Conservation (phyloP, 2,113 vertebrate genomes). For the Oryzias melastigma region DNA sequence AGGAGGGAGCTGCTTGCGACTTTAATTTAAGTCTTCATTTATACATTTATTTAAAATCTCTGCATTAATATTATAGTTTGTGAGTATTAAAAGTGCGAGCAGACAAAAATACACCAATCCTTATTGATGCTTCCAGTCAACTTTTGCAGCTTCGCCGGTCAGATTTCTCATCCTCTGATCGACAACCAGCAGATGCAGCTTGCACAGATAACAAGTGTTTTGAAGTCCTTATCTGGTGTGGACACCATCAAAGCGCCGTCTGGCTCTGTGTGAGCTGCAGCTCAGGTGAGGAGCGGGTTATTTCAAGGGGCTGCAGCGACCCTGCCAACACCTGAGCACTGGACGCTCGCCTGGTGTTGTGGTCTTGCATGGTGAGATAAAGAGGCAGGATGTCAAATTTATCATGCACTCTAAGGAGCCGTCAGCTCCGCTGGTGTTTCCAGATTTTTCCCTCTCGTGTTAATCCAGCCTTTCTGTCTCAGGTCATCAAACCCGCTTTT, state of each 20-base stretch:
- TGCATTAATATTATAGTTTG: too few relatives aligned
- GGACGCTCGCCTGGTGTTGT: conserved; percentile 24
- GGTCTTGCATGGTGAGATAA: conserved; percentile 20
- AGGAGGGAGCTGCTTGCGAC: too few relatives aligned
- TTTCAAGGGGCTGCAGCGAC: conserved; percentile 1
- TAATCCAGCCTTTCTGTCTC: background rate
- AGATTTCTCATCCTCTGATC: conserved; percentile 36
- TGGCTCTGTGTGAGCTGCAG: conserved; percentile 26
- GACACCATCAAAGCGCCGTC: conserved; percentile 36
- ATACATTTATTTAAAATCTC: too few relatives aligned
- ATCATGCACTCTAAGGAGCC: conserved; percentile 5
- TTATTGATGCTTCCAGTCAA: background rate
- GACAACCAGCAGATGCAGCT: conserved; percentile 25
- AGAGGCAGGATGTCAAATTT: conserved; percentile 15
- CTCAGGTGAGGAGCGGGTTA: conserved; percentile 41
- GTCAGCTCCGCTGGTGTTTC: background rate
- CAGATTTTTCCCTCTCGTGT: conserved; percentile 1
- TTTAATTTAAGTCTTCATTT: too few relatives aligned
- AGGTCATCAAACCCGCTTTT: background rate
- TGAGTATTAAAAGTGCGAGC: too few relatives aligned
- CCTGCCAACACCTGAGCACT: conserved; percentile 36
- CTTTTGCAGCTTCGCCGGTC: conserved; percentile 20
- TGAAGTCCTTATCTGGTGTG: conserved; percentile 58
- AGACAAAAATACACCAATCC: too few relatives aligned
- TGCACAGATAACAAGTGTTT: conserved; percentile 39